Evolutionary conservation across 2,888 invertebrate species (phyloP).

Genomic region (Heliconius charithonia): DNA sequence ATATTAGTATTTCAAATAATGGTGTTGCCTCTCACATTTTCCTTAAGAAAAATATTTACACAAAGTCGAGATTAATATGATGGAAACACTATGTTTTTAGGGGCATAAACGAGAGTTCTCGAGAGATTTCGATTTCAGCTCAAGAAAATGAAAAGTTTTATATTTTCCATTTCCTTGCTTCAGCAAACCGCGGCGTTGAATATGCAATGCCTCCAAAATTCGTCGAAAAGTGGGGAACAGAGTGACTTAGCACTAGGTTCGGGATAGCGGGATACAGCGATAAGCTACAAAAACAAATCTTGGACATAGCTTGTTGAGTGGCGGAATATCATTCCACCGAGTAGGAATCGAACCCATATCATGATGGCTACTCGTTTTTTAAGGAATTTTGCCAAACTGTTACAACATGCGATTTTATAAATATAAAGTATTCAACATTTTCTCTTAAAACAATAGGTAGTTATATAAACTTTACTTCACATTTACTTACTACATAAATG

Average conservation of each 20-base stretch:
- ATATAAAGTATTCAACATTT: not conserved
- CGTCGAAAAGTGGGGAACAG: no score
- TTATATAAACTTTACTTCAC: not conserved
- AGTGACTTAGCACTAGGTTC: no score
- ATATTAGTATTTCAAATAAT: not conserved
- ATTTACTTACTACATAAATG: not conserved
- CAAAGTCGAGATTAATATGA: not conserved
- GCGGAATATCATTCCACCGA: not conserved
- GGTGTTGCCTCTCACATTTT: not conserved
- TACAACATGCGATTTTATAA: not conserved
- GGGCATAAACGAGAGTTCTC: no score
- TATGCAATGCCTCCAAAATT: no score
- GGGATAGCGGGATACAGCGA: no score
- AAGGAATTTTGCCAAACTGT: not conserved
- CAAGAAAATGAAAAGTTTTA: no score
- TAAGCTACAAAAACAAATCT: not conserved
- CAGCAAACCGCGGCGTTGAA: no score
- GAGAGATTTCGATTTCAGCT: no score
- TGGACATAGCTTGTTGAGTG: not conserved
- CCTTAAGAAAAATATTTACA: not conserved
- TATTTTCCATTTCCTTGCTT: no score
- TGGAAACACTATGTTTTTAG: not conserved
- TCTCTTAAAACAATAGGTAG: conserved; percentile 6
- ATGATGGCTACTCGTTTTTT: not conserved
- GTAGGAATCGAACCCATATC: not conserved